These are phyloP conservation scores for Phocides pigmalion DNA, from an alignment of 1,140 invertebrate genomes.

Conservation along the genomic window DNA sequence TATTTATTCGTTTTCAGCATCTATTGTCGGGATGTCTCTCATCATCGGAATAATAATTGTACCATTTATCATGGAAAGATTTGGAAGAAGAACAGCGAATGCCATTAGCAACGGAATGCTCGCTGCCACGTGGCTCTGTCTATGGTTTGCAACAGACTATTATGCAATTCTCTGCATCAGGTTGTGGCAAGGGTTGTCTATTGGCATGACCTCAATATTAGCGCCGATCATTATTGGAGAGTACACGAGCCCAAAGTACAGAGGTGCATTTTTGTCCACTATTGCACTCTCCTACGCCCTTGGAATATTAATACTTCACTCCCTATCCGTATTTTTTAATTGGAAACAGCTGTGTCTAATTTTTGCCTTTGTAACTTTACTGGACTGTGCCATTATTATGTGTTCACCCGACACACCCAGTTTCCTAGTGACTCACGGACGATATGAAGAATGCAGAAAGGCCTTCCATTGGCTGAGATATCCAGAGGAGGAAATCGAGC, in stretches of 20 bases:
- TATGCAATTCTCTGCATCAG: constrained; percentile 53
- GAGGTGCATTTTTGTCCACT: constrained; percentile 81
- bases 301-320: constrained; percentile 82
- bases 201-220: constrained; percentile 36
- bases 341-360: constrained; percentile 84
- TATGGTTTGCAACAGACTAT: neutral
- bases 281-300: constrained; percentile 76
- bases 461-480: constrained; percentile 80
- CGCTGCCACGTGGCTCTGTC: constrained; percentile 45
- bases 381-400: constrained; percentile 69
- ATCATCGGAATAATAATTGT: neutral
- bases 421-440: constrained; percentile 84
- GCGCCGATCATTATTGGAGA: constrained; percentile 57
- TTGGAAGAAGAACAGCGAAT: constrained; percentile 1
- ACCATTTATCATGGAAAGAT: neutral
- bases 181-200: constrained; percentile 43
- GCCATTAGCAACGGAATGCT: constrained; percentile 46
- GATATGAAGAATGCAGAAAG: constrained; percentile 68
- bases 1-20: no score
- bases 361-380: constrained; percentile 69
- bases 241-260: constrained; percentile 75
- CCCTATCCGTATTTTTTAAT: constrained; percentile 81
- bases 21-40: constrained; percentile 18
- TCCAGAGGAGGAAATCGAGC: constrained; percentile 57
- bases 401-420: constrained; percentile 88